These are phyloP conservation scores for zebrafish (Danio rerio) DNA, from an alignment of 2,113 vertebrate genomes.

Conservation along the genomic window GRCz12tu NC_133184.1:33718001-33718500, in stretches of 20 bases:
- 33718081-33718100: neutral
- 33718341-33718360: neutral
- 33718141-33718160: neutral
- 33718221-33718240: neutral
- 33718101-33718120: slow-evolving; percentile 11
- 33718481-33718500: too few relatives aligned
- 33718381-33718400: neutral
- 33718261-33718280: neutral
- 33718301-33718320: slow-evolving; percentile 12
- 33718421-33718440: neutral
- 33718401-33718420: neutral
- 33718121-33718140: neutral
- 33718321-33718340: neutral
- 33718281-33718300: neutral
- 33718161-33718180: neutral
- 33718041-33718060: neutral
- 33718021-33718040: slow-evolving; percentile 9
- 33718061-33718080: neutral
- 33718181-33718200: slow-evolving; percentile 4
- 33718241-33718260: neutral
- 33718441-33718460: too few relatives aligned
- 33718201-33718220: too few relatives aligned
- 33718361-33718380: slow-evolving; percentile 11
- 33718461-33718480: too few relatives aligned
- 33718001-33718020: slow-evolving; percentile 10